Base-by-base conservation (phyloP, 2,888 invertebrate species). In the Ophioninae sp. region DNA sequence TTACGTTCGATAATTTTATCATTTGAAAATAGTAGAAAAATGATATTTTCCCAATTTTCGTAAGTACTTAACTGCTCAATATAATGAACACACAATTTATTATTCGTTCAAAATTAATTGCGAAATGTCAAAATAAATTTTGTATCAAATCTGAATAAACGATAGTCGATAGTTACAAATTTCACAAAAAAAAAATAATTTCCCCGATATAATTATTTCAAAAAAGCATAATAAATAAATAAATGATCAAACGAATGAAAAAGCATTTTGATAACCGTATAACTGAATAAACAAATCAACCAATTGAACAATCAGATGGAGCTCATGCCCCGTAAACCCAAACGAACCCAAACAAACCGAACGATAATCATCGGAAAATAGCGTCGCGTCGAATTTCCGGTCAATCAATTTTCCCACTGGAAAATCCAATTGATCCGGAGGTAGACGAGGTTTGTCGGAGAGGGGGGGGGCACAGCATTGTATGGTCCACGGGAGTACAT, bases 351-450 rank as follows among this genome's bases (percentile, higher is more conserved):
- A 72, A 61, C 17, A 17, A 7, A 41, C 3, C 13, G 22, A 39
- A 13, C 8, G 30, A 30, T 30, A 44, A 64, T 51, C 9, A 22
- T 20, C 20, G 51, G 9, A 61, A 77, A 77, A 77, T 58, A n/a
- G 61, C 30, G 41, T 58, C 7, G 17, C 23, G 37, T 51, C 30
- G 22, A 51, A 80, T 76, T 83, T 77, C 51, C 65, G 41, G 30
- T 13, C 41, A 77, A 85, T 83, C 51, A 80, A 85, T 73, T 30
- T 30, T 83, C 75, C 30, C 30, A 58, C 72, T 78, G 65, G 67
- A 75, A 83, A 81, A 74, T 65, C 67, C 83, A 75, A 81, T 85
- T 74, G 51, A 51, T 17, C 17, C 41, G 41, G 41, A 41, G 41
- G 41, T 9, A 9, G 41, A 9, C 8, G 41, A 9, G 41, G 41